A percentile compares a stretch with the other conserved stretches of the same genome.
phyloP scores from a whole-genome alignment of 1,140 invertebrate species.

The Eulimnadia texana region DNA sequence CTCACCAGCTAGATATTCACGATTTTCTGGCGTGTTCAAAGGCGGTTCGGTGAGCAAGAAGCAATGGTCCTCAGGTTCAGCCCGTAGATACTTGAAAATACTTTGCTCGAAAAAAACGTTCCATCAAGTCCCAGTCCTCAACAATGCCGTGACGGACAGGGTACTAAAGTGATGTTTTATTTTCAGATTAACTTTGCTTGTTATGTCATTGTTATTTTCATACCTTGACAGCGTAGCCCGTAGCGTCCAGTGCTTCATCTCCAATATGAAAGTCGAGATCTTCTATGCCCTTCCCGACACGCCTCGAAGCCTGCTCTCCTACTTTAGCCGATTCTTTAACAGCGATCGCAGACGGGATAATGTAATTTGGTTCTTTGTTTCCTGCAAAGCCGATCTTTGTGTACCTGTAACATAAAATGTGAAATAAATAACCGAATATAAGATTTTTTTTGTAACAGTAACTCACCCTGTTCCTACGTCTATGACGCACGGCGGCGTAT shows the following conservation, averaged over 20 bases:
- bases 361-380: conserved; percentile 99
- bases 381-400: conserved; percentile 97
- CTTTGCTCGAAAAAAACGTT: conserved; percentile 96
- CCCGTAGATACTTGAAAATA: conserved; percentile 96
- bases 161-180: too few species aligned
- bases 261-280: conserved; percentile 97
- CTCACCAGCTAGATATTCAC: conserved; percentile 78
- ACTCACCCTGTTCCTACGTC: conserved; percentile 94
- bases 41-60: conserved; percentile 97
- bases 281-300: conserved; percentile 88
- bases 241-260: conserved; percentile 90
- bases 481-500: conserved; percentile 93
- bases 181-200: too few species aligned
- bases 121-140: conserved; percentile 99
- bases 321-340: conserved; percentile 90
- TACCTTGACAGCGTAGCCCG: conserved; percentile 88
- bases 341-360: conserved; percentile 95
- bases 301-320: conserved; percentile 75
- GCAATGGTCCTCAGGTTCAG: conserved; percentile 98
- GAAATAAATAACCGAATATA: too few species aligned
- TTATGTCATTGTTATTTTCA: too few species aligned
- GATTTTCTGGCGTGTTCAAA: conserved; percentile 98
- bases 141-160: conserved; percentile 97
- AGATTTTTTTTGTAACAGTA: too few species aligned
- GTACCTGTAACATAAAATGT: too few species aligned